Conservation (phyloP, 2,113 vertebrate species). For the Corythoichthys intestinalis region DNA sequence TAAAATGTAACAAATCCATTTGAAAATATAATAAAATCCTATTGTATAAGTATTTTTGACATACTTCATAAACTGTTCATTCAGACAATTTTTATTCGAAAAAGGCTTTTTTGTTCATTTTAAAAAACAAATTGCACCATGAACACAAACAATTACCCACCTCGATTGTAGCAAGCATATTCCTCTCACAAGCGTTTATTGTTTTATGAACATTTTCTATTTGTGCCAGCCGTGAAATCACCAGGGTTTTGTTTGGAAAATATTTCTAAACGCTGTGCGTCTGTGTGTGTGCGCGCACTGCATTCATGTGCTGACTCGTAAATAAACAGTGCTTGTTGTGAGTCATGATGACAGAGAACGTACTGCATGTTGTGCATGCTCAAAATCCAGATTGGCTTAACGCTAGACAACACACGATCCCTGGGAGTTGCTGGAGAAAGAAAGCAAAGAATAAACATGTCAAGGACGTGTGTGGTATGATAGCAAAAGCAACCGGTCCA, state of each 20-base stretch:
- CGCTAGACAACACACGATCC: conserved; percentile 46
- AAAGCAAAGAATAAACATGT: conserved; percentile 26
- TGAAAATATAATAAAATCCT: neutral
- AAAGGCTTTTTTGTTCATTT: neutral
- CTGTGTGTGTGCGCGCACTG: neutral
- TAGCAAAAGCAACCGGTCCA: conserved; percentile 18
- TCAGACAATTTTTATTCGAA: neutral
- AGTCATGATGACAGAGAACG: neutral
- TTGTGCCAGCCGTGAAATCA: neutral
- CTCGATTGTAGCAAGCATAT: neutral
- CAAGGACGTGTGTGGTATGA: conserved; percentile 45
- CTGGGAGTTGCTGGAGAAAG: conserved; percentile 30
- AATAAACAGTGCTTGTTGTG: conserved; percentile 1
- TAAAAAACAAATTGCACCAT: neutral
- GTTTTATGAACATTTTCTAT: neutral
- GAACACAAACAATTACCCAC: neutral
- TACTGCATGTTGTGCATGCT: conserved; percentile 4
- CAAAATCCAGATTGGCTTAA: conserved; percentile 6
- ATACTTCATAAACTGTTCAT: too few relatives aligned
- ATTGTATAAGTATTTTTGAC: too few relatives aligned
- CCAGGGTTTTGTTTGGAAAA: neutral
- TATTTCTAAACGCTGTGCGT: neutral
- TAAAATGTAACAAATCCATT: too few relatives aligned
- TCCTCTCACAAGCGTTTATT: neutral
- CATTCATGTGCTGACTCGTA: neutral